Base-by-base conservation (phyloP, 2,113 vertebrate species). In the Microtus ochrogaster region DNA sequence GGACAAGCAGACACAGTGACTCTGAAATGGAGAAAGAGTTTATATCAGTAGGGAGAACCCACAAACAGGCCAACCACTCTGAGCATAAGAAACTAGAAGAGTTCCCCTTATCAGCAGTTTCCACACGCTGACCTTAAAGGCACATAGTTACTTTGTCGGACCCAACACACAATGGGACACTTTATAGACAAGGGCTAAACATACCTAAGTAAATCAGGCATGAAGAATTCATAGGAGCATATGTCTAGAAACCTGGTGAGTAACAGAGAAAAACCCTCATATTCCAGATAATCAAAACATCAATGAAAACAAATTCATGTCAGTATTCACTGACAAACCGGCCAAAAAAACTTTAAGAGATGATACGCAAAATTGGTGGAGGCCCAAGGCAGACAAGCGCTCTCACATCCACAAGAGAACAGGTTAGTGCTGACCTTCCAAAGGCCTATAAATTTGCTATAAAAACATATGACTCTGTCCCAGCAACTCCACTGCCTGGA, bases 211-310 rank as follows among this genome's bases (percentile, higher is more conserved):
- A 89, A 91, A 65, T 58, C 82, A 89, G 89, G 81, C 63, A 0
- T 16, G 84, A 94, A 90, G 74, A 91, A 26, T 12, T 28, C 61
- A 0, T 68, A 89, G 88, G 19, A 36, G 63, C 55, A 44, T n/a
- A 72, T 24, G 52, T 58, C 73, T 63, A 33, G 61, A 97, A 89
- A 49, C 87, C 74, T 66, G 44, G 76, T 66, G 16, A 90, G 4
- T 82, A 89, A 82, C 79, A 90, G 78, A 28, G 44, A 89, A 92
- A 92, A 82, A 66, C 55, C 41, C 49, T 94, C 66, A 82, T 65
- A 26, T 2, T 49, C 86, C 76, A 65, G 17, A 26, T 61, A 73
- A 93, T 82, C 41, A 89, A 73, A 91, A 92, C 65, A 22, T 8
- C 78, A 95, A 88, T 55, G 66, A 78, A 89, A 95, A 77, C 30